Percentiles rank a stretch among this genome's conserved stretches.
Conservation (phyloP, 2,797 vertebrate species). For the Trichosurus vulpecula region DNA sequence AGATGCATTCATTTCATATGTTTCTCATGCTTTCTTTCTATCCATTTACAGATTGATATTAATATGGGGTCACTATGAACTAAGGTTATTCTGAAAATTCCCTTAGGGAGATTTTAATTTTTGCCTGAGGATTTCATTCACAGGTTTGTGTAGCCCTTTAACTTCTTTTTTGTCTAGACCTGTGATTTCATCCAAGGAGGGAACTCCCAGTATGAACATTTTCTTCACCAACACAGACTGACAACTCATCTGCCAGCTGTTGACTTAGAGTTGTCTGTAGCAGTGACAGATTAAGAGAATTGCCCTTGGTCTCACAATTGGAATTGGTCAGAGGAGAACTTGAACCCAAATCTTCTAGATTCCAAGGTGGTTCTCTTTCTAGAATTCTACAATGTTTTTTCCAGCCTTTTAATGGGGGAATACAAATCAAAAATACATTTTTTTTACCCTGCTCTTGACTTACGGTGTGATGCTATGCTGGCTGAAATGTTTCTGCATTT, state of each 20-base stretch:
- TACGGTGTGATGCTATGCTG: not conserved
- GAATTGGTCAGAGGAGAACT: not conserved
- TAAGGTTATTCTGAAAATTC: not conserved
- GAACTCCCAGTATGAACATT: not conserved
- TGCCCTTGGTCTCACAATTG: not conserved
- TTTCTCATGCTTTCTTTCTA: not conserved
- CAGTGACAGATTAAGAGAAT: not conserved
- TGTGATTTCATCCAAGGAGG: not conserved
- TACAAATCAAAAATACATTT: not conserved
- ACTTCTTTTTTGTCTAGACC: not conserved
- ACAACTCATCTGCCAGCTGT: not conserved
- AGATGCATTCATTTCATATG: not conserved
- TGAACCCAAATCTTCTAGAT: not conserved
- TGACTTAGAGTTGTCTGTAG: not conserved
- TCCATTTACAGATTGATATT: not conserved
- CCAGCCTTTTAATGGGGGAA: not conserved
- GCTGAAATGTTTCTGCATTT: not conserved
- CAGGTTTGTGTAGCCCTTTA: not conserved
- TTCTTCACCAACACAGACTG: not conserved
- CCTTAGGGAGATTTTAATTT: not conserved
- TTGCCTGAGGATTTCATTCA: not conserved
- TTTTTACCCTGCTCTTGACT: not conserved
- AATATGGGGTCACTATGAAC: not conserved
- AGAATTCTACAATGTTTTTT: not conserved
- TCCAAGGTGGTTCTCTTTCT: not conserved